Evolutionary conservation across 2,113 vertebrate genomes (phyloP).

Genomic region (Calidris pygmaea): DNA sequence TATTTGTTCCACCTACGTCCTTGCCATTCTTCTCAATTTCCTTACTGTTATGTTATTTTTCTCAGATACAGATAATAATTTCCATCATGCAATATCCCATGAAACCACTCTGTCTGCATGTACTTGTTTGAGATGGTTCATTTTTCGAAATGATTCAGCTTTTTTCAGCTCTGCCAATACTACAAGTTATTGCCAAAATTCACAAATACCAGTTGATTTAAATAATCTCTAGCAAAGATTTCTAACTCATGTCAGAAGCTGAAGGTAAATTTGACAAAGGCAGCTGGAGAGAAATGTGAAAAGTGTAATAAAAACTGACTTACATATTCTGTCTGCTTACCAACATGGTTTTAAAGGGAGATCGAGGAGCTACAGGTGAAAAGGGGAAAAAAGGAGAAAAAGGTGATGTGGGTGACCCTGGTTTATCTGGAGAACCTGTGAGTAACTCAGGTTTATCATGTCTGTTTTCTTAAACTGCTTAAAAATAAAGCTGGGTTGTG

Average conservation of each 20-base stretch:
- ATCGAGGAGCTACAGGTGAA: conserved; percentile 83
- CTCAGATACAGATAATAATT: not conserved
- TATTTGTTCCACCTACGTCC: not conserved
- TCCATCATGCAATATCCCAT: not conserved
- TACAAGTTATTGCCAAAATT: not conserved
- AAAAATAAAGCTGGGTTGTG: not conserved
- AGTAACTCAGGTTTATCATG: conserved; percentile 48
- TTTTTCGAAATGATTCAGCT: not conserved
- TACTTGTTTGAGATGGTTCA: not conserved
- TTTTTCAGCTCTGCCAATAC: not conserved
- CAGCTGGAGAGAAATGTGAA: not conserved
- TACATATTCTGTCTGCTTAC: not conserved
- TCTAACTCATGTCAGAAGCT: not conserved
- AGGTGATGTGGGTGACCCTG: conserved; percentile 83
- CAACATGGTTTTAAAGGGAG: conserved; percentile 72
- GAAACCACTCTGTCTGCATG: not conserved
- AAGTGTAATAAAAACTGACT: conserved; percentile 8
- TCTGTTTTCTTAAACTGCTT: not conserved
- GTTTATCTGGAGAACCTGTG: conserved; percentile 80
- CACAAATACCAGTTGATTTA: not conserved
- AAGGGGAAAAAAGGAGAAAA: conserved; percentile 84
- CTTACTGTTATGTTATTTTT: not conserved
- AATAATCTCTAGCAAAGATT: not conserved
- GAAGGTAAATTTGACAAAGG: not conserved
- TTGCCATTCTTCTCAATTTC: not conserved